Percentiles rank a stretch among this genome's conserved stretches.
These are phyloP conservation scores for Idaea straminata DNA, from an alignment of 2,888 invertebrate genomes.

Conservation along the genomic window DNA sequence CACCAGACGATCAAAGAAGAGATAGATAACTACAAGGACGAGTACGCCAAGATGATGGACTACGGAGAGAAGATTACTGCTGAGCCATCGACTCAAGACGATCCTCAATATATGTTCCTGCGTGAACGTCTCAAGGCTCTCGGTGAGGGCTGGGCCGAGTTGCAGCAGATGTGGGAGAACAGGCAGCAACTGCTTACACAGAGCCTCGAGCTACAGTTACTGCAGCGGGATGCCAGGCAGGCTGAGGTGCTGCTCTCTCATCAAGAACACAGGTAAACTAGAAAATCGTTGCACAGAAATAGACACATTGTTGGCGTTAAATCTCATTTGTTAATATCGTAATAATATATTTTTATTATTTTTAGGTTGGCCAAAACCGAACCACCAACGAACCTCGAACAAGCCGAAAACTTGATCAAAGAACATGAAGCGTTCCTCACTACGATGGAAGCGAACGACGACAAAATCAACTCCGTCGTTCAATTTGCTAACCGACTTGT, in stretches of 20 bases:
- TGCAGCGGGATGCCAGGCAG: conserved; percentile 98
- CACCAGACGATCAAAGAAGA: conserved; percentile 99
- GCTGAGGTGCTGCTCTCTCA: conserved; percentile 98
- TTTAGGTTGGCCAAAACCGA: conserved; percentile 94
- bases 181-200: conserved; percentile 96
- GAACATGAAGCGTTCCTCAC: conserved; percentile 99
- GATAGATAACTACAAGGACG: conserved; percentile 99
- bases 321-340: not conserved
- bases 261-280: conserved; percentile 93
- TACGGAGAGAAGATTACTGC: conserved; percentile 97
- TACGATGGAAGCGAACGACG: conserved; percentile 99
- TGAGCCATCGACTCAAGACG: conserved; percentile 92
- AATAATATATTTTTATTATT: conserved; percentile 3
- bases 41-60: conserved; percentile 99
- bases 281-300: not conserved
- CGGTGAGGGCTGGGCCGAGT: conserved; percentile 99
- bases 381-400: conserved; percentile 95
- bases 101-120: conserved; percentile 99
- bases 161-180: conserved; percentile 99
- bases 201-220: conserved; percentile 95
- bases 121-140: conserved; percentile 98
- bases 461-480: conserved; percentile 98
- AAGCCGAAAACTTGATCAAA: conserved; percentile 98
- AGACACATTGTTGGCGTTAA: not conserved
- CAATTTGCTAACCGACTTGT: conserved; percentile 95